These are phyloP conservation scores for Nebria ingens DNA, from an alignment of 1,140 invertebrate genomes.

Conservation along the genomic window DNA sequence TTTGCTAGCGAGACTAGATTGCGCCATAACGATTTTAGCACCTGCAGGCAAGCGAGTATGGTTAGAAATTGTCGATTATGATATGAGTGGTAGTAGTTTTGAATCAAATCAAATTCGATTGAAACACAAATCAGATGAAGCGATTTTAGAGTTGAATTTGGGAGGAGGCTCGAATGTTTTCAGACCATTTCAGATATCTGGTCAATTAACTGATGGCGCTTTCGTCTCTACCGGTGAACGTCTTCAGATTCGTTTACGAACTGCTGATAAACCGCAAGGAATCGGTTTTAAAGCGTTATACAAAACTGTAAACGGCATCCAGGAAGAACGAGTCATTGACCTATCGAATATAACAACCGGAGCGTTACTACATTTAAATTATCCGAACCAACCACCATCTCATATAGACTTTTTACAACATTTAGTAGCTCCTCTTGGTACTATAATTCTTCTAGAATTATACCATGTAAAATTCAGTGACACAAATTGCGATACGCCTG, in stretches of 20 bases:
- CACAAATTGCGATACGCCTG: slow-evolving; percentile 31
- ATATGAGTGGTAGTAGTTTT: slow-evolving; percentile 13
- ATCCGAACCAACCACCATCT: slow-evolving; percentile 38
- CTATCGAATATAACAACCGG: slow-evolving; percentile 31
- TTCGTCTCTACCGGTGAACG: slow-evolving; percentile 49
- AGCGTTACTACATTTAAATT: slow-evolving; percentile 42
- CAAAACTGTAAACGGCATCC: slow-evolving; percentile 34
- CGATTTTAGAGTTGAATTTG: slow-evolving; percentile 42
- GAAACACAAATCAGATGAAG: slow-evolving; percentile 25
- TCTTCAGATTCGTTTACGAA: slow-evolving; percentile 43
- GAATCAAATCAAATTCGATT: slow-evolving; percentile 10
- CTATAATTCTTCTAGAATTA: slow-evolving; percentile 43
- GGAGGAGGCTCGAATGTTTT: slow-evolving; percentile 37
- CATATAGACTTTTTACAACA: slow-evolving; percentile 41
- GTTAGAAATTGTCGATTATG: slow-evolving; percentile 46
- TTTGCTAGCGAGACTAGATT: slow-evolving; percentile 53
- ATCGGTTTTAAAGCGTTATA: slow-evolving; percentile 49
- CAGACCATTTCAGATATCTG: slow-evolving; percentile 38
- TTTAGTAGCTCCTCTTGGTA: slow-evolving; percentile 45
- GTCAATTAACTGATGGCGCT: slow-evolving; percentile 41
- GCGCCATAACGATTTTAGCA: slow-evolving; percentile 52
- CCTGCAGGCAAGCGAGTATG: slow-evolving; percentile 50
- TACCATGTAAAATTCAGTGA: slow-evolving; percentile 35
- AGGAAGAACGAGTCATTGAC: slow-evolving; percentile 31
- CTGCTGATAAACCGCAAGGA: slow-evolving; percentile 43